Evolutionary conservation across 2,888 invertebrate species (phyloP).

Genomic region (Tupiocoris notatus): DNA sequence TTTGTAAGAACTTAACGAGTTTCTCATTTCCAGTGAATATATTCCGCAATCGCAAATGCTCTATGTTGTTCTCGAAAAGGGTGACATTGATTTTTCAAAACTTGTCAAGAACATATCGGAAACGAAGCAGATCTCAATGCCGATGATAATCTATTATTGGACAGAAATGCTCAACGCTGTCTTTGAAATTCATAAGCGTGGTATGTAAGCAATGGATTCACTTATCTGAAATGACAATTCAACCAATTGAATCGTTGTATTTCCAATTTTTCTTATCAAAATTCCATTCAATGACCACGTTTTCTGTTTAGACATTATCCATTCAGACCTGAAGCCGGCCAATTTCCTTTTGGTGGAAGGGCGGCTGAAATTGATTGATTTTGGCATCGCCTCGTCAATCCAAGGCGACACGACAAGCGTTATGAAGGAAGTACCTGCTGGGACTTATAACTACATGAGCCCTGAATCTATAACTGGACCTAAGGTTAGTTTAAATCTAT

Average conservation of each 20-base stretch:
- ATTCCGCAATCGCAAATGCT: constrained; percentile 63
- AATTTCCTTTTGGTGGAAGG: constrained; percentile 89
- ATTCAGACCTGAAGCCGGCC: constrained; percentile 94
- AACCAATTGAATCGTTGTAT: not conserved
- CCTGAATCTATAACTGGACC: constrained; percentile 75
- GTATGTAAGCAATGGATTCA: constrained; percentile 55
- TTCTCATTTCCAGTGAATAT: constrained; percentile 67
- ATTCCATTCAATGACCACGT: not conserved
- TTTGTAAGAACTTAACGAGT: not conserved
- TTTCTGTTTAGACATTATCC: constrained; percentile 83
- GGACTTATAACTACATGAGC: constrained; percentile 94
- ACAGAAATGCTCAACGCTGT: constrained; percentile 91
- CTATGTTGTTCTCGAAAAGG: constrained; percentile 88
- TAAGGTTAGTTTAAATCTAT: constrained; percentile 47
- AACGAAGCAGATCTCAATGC: constrained; percentile 62
- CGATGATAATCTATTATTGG: constrained; percentile 85
- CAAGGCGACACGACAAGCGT: constrained; percentile 87
- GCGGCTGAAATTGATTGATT: constrained; percentile 91
- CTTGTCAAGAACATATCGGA: constrained; percentile 63
- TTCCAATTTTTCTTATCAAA: too few relatives aligned
- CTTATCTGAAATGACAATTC: not conserved
- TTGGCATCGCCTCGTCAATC: constrained; percentile 90
- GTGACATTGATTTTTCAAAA: constrained; percentile 82
- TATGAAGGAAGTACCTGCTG: constrained; percentile 75
- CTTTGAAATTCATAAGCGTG: constrained; percentile 83